Evolutionary conservation across 2,888 invertebrate species (phyloP), one percentile per base, ranked within the genome.

Genomic region (Enoplolaimus lenunculus): DNA sequence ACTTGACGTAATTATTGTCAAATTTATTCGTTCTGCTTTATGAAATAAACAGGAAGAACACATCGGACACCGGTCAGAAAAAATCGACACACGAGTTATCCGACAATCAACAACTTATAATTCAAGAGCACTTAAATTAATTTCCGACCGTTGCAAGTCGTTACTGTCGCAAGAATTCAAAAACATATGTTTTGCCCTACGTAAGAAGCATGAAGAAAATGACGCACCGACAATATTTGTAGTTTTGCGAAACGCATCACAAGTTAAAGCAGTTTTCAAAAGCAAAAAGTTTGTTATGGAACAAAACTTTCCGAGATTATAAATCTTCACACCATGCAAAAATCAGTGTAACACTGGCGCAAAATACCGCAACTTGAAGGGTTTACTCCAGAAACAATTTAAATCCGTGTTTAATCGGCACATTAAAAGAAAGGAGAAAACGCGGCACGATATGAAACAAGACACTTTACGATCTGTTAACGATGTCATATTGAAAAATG

Each of bases 221-320:
- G 2, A 66, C 34, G 67, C 34, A 66, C 31, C n/a, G 34, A 13
- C 33, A 33, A 34, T 66, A 66, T 34, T n/a, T 34, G 34, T 26
- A 66, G 33, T 66, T 7, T n/a, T 66, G 34, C 67, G 21, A 21
- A 7, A 45, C 7, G 7, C 26, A 13, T 7, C 7, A 3, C 7
- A 62, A 29, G 7, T n/a, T 7, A 62, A 62, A 7, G 7, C 62
- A 31, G 62, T 62, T 26, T 62, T 13, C n/a, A 26, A 13, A 31
- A 26, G 7, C 7, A 13, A 3, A n/a, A 60, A 69, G 29, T 29
- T 34, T 33, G 31, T 69, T 66, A 30, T 69, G 29, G 3, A 33
- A 3, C 26, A 69, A n/a, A 31, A 69, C 2, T 69, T 66, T 66
- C 45, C 45, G 45, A 69, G 60, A n/a, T 7, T 68, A 30, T n/a